Base-by-base conservation (phyloP, 2,797 vertebrate species). In the Danio choprae region DNA sequence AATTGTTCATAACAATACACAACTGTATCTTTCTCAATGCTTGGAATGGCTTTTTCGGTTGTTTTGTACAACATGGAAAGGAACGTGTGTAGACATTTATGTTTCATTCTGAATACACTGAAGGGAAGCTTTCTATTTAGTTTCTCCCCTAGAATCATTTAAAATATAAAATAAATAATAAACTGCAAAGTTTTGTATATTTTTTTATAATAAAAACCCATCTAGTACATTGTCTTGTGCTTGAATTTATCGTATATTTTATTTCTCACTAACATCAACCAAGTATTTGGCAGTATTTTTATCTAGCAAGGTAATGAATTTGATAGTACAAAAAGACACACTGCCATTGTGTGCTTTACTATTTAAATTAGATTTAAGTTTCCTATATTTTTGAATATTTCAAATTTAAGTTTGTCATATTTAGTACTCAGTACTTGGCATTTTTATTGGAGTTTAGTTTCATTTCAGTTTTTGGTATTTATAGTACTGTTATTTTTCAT, bases 121-220 rank as follows among this genome's bases (percentile, higher is more conserved):
- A 67, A 50, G 13, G 48, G 15, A 53, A 62, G 48, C 48, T 44
- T 36, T 16, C 44, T 59, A 16, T 50, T 44, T 50, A 12, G 16
- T 4, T 2, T 43, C 16, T 5, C 6, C 53, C 41, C 65, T 74
- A 85, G 76, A 11, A 63, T 43, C 60, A 63, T 38, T 77, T 36
- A 56, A 62, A 71, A 51, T 12, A 63, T 22, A 20, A 48, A 51
- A 72, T 62, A 44, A 68, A 50, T 62, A 53, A 38, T 55, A 69
- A 46, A 79, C 55, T 50, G 48, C 62, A 10, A 2, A 22, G 64
- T 87, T 87, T 85, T 86, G 38, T 67, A 86, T 85, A 85, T 89
- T 89, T 91, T 90, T 87, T 89, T 79, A 79, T 89, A 89, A 89
- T 88, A 88, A 86, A 86, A 69, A 78, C n/a, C 84, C 75, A 67